Percentiles rank a stretch among this genome's conserved stretches.
These are phyloP conservation scores for Cairina moschata DNA, from an alignment of 2,113 vertebrate genomes.

Conservation along the genomic window DNA sequence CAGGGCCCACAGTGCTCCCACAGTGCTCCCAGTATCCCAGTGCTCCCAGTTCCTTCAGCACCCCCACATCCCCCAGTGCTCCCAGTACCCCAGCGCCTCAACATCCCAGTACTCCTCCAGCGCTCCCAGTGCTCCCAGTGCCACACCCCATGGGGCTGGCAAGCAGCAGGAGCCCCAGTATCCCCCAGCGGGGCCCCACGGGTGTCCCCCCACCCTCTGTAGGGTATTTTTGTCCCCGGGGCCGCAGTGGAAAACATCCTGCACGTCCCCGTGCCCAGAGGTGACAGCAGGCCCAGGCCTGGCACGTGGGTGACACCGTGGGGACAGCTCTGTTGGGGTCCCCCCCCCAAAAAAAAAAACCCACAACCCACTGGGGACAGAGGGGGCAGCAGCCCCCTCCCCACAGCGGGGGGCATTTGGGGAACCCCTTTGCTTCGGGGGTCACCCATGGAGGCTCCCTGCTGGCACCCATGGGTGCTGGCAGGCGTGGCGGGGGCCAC, in stretches of 20 bases:
- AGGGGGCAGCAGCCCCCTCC: neutral
- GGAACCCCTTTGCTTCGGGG: neutral
- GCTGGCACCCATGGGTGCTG: neutral
- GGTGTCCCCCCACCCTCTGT: neutral
- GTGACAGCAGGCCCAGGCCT: too few relatives aligned
- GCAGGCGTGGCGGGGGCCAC: neutral
- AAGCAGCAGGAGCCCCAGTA: neutral
- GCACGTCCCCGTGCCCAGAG: too few relatives aligned
- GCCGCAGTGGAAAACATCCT: too few relatives aligned
- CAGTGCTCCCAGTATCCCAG: too few relatives aligned
- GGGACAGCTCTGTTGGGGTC: neutral
- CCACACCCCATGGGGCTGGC: too few relatives aligned
- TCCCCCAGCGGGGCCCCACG: neutral
- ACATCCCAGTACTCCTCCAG: neutral
- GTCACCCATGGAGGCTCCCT: neutral
- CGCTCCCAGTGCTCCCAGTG: neutral
- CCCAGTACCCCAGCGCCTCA: rapidly evolving
- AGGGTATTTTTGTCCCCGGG: neutral
- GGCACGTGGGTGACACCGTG: neutral
- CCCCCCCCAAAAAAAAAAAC: too few relatives aligned
- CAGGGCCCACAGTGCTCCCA: too few relatives aligned
- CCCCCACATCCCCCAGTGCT: too few relatives aligned
- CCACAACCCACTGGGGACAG: neutral
- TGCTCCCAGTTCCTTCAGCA: neutral
- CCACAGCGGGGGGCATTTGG: neutral